Evolutionary conservation across 1,140 invertebrate species (phyloP), one percentile per base, ranked within the genome.

Genomic region (Drosophila ercepeae): DNA sequence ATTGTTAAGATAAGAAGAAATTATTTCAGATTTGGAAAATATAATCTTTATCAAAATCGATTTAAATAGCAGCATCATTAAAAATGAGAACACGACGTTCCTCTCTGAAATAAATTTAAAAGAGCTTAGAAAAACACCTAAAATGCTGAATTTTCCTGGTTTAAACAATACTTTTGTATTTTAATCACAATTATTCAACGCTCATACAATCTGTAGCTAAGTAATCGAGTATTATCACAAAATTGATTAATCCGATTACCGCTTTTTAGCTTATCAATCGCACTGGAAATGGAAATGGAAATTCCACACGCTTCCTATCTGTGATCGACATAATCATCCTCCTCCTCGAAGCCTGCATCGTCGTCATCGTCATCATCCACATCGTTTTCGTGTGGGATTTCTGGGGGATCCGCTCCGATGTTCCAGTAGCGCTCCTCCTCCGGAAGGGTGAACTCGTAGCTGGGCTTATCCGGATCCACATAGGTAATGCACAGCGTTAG

Each of bases 361-460:
- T 53, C 27, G 7, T 74, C 53, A 11, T 75, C 58, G 9, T 67
- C 72, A 25, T 65, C 44, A 3, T 72, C 78, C 25, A 41, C 58
- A 2, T 55, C 68, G 42, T 81, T 73, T 25, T 84, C 81, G 6
- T 79, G 49, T 0, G 81, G 76, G 44, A 84, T 81, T 14, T 77
- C 60, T 6, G 57, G 73, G 0, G 82, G 81, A 0, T 50, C 32
- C 13, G 21, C 68, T 6, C 82, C 82, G 0, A 49, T 89, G 14
- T 89, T 88, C 77, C 78, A 88, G 44, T 88, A 88, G 21, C 75
- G 73, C n/a, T 90, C 76, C 4, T 61, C 65, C 48, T 90, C 89
- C 3, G 89, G 84, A 4, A 76, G 60, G 1, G 74, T 50, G 25
- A 90, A 90, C 13, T 90, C 89, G 42, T 88, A 90, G 0, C 76